Percentiles rank a stretch among this genome's conserved stretches.
Conservation (phyloP, 1,140 invertebrate species). For the Magallana ariakensis region DNA sequence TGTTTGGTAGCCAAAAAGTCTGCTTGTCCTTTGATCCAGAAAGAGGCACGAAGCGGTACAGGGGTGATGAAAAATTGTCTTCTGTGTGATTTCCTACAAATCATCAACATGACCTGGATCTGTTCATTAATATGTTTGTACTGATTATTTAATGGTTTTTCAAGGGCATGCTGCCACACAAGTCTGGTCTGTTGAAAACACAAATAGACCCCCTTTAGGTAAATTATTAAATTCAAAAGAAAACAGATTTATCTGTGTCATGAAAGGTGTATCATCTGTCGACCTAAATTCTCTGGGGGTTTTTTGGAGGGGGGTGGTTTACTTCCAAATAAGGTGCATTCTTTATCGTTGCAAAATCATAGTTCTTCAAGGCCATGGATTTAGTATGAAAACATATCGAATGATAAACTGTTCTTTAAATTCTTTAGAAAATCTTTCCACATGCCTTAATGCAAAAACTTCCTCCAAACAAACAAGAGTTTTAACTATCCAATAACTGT, state of each 20-base stretch:
- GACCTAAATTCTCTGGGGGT: neutral
- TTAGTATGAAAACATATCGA: neutral
- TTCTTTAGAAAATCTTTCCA: slow-evolving; percentile 1
- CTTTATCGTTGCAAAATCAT: neutral
- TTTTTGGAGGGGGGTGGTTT: neutral
- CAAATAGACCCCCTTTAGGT: too few species aligned
- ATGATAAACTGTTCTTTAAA: neutral
- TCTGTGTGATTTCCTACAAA: neutral
- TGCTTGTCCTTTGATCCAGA: neutral
- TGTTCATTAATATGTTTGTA: neutral
- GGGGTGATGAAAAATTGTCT: neutral
- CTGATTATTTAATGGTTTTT: too few species aligned
- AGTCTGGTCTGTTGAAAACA: too few species aligned
- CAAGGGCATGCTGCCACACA: too few species aligned
- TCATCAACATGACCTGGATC: neutral
- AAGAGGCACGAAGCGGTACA: neutral
- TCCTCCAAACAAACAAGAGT: neutral
- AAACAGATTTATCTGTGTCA: neutral
- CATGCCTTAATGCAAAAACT: slow-evolving; percentile 7
- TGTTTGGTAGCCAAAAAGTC: neutral
- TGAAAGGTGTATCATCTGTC: neutral
- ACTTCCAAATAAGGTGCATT: neutral
- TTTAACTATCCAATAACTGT: slow-evolving; percentile 18
- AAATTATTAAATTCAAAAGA: neutral
- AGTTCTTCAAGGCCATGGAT: slow-evolving; percentile 2